A percentile compares a stretch with the other conserved stretches of the same genome.
phyloP scores from a whole-genome alignment of 2,797 vertebrate genomes.

The Xenopus petersii region DNA sequence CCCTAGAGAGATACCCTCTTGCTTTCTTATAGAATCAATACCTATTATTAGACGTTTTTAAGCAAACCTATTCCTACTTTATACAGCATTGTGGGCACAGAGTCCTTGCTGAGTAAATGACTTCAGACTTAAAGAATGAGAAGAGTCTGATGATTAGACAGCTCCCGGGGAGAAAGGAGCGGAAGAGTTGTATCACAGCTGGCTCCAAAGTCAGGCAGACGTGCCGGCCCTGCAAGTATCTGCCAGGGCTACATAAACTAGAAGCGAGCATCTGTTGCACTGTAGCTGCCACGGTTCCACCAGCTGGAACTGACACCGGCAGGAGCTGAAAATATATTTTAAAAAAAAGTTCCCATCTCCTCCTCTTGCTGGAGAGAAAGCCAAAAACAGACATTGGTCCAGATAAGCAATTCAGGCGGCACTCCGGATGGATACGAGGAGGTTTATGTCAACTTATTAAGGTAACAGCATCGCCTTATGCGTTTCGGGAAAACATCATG shows the following conservation, averaged over 20 bases:
- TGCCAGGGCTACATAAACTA: constrained; percentile 51
- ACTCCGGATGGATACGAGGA: too few species aligned
- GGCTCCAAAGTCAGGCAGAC: constrained; percentile 42
- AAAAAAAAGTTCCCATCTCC: not conserved
- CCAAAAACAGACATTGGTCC: not conserved
- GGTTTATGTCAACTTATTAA: too few species aligned
- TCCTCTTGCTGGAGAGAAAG: not conserved
- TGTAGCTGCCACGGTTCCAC: constrained; percentile 57
- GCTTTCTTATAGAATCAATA: too few species aligned
- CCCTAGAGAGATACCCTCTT: too few species aligned
- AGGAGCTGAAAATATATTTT: constrained; percentile 18
- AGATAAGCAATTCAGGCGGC: too few species aligned
- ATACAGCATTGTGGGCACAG: too few species aligned
- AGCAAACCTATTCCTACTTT: too few species aligned
- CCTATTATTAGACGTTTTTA: too few species aligned
- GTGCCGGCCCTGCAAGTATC: constrained; percentile 49
- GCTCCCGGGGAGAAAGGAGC: constrained; percentile 46
- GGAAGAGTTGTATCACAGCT: constrained; percentile 46
- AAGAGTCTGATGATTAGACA: not conserved
- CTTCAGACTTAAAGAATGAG: constrained; percentile 17
- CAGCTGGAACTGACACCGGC: constrained; percentile 43
- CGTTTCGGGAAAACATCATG: too few species aligned
- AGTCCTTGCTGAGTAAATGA: not conserved
- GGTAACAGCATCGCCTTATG: too few species aligned
- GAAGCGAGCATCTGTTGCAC: constrained; percentile 55